Evolutionary conservation across 1,140 invertebrate genomes (phyloP).

Genomic region (Hycleus phaleratus): DNA sequence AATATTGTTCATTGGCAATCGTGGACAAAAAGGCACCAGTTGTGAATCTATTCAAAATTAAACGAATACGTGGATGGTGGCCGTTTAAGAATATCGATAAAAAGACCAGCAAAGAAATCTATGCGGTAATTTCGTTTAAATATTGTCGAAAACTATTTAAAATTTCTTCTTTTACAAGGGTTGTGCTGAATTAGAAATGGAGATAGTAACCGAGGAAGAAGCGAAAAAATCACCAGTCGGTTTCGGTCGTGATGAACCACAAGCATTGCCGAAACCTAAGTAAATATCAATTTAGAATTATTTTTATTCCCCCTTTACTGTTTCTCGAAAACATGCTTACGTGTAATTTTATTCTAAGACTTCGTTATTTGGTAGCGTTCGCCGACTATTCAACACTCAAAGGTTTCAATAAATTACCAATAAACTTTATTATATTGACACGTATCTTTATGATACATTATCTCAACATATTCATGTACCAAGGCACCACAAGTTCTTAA

Average conservation of each 20-base stretch:
- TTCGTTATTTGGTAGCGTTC: neutral
- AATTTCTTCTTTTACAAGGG: constrained; percentile 44
- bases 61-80: constrained; percentile 75
- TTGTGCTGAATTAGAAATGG: constrained; percentile 56
- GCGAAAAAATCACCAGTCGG: constrained; percentile 53
- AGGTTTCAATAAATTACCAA: constrained; percentile 15
- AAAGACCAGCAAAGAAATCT: constrained; percentile 34
- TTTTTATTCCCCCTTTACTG: neutral
- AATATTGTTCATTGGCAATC: constrained; percentile 52
- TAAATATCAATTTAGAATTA: constrained; percentile 33
- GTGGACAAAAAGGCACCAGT: constrained; percentile 51
- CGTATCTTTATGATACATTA: constrained; percentile 5
- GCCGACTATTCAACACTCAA: neutral
- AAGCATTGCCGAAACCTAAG: constrained; percentile 51
- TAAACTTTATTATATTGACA: constrained; percentile 15
- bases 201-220: constrained; percentile 49
- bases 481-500: too few species aligned
- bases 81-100: constrained; percentile 50
- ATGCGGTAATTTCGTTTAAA: constrained; percentile 39
- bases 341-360: constrained; percentile 14
- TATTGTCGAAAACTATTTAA: neutral
- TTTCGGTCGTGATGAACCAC: constrained; percentile 50
- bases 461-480: neutral
- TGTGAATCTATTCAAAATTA: constrained; percentile 71
- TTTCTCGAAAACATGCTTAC: constrained; percentile 9